phyloP scores from a whole-genome alignment of 2,888 invertebrate genomes.

The Microplitis manilae region DNA sequence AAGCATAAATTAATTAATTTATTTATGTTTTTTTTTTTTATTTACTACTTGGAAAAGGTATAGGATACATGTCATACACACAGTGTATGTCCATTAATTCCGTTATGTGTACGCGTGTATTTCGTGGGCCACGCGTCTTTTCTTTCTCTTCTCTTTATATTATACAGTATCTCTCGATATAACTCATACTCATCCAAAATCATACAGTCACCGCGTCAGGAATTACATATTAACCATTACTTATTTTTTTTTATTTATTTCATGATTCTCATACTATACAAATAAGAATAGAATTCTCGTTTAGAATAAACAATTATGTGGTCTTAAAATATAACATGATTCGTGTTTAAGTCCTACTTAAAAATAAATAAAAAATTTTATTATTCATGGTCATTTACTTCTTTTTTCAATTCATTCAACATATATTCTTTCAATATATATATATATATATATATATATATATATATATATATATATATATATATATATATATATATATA shows the following conservation, averaged over 20 bases:
- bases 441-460: no score
- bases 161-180: neutral
- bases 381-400: no score
- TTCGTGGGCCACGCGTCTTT: constrained; percentile 39
- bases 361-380: no score
- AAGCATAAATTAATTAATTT: neutral
- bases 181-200: neutral
- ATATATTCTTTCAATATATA: no score
- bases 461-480: no score
- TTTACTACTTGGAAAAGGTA: constrained; percentile 14
- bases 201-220: neutral
- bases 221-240: neutral
- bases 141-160: neutral
- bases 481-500: no score
- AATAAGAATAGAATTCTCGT: neutral
- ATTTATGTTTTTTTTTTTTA: constrained; percentile 3
- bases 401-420: no score
- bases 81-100: constrained; percentile 43
- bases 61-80: constrained; percentile 10
- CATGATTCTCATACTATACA: neutral
- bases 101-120: constrained; percentile 48
- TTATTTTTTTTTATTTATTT: neutral
- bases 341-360: neutral
- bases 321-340: neutral
- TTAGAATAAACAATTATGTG: neutral